Evolutionary conservation across 2,888 invertebrate species (phyloP).

Genomic region (Sturmia bella): DNA sequence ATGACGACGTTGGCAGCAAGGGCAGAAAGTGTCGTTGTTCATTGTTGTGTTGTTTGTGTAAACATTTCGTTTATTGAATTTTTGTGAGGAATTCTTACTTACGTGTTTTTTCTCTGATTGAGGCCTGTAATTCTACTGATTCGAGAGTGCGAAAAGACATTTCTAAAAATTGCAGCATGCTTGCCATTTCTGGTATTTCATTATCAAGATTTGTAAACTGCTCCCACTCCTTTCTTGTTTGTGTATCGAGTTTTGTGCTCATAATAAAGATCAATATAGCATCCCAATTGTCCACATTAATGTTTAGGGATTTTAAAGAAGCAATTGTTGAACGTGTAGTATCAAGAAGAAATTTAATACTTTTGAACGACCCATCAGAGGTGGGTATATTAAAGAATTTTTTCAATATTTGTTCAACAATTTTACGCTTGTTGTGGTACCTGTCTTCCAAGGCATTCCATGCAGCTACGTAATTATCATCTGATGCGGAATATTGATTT

Average conservation of each 20-base stretch:
- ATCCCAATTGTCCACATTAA: no score
- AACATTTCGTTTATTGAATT: no score
- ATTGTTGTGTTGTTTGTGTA: no score
- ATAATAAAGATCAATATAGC: no score
- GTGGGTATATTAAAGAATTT: slow-evolving; percentile 14
- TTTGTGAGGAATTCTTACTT: background rate
- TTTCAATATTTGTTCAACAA: slow-evolving; percentile 27
- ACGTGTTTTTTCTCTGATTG: background rate
- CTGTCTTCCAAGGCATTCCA: slow-evolving; percentile 14
- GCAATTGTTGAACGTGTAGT: slow-evolving; percentile 17
- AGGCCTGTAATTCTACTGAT: slow-evolving; percentile 18
- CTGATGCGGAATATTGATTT: slow-evolving; percentile 31
- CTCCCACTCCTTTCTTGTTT: no score
- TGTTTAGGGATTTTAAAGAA: slow-evolving; percentile 1
- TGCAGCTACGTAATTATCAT: slow-evolving; percentile 13
- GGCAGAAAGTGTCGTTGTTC: no score
- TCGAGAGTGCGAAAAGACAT: slow-evolving; percentile 28
- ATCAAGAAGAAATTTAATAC: slow-evolving; percentile 19
- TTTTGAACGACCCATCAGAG: slow-evolving; percentile 14
- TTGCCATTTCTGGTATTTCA: slow-evolving; percentile 17
- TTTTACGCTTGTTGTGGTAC: no score
- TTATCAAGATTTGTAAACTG: slow-evolving; percentile 6
- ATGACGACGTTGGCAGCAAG: no score
- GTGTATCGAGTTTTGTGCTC: slow-evolving; percentile 21
- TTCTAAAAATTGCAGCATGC: slow-evolving; percentile 28